Conservation (phyloP, 2,113 vertebrate species). For the Ptilonorhynchus violaceus region DNA sequence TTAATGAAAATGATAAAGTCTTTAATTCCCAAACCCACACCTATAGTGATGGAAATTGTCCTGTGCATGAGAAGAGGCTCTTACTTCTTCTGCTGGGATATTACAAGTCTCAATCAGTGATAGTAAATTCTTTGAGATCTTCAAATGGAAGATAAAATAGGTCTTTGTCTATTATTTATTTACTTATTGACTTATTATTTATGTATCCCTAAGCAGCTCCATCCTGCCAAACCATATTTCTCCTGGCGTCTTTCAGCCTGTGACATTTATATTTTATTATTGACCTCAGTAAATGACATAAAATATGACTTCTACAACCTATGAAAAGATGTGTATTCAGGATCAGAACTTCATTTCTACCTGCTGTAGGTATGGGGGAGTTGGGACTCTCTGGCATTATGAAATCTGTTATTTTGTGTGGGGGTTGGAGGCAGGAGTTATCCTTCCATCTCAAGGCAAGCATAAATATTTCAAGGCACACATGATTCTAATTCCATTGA, state of each 20-base stretch:
- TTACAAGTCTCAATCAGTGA: conserved; percentile 12
- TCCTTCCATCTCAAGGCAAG: conserved; percentile 50
- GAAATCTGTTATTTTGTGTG: background rate
- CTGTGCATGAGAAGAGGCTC: background rate
- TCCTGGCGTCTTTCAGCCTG: conserved; percentile 48
- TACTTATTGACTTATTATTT: conserved; percentile 63
- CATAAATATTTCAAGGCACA: conserved; percentile 67
- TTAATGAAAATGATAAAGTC: background rate
- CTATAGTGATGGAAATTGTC: background rate
- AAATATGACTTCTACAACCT: conserved; percentile 40
- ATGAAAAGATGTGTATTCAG: conserved; percentile 16
- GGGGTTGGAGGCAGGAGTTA: conserved; percentile 18
- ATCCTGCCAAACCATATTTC: conserved; percentile 32
- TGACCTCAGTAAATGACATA: conserved; percentile 57
- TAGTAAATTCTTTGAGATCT: conserved; percentile 30
- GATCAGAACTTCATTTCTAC: conserved; percentile 56
- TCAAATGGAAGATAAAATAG: conserved; percentile 52
- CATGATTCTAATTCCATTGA: conserved; percentile 55
- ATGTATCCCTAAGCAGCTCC: conserved; percentile 63
- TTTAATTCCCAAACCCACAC: background rate
- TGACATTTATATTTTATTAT: conserved; percentile 65
- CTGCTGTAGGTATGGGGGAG: conserved; percentile 42
- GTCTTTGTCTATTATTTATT: conserved; percentile 67
- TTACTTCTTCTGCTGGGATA: background rate
- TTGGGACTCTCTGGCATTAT: background rate